Percentiles rank a stretch among this genome's conserved stretches.
phyloP scores from a whole-genome alignment of 2,888 invertebrate species.

The Nephrotoma guestfalica region DNA sequence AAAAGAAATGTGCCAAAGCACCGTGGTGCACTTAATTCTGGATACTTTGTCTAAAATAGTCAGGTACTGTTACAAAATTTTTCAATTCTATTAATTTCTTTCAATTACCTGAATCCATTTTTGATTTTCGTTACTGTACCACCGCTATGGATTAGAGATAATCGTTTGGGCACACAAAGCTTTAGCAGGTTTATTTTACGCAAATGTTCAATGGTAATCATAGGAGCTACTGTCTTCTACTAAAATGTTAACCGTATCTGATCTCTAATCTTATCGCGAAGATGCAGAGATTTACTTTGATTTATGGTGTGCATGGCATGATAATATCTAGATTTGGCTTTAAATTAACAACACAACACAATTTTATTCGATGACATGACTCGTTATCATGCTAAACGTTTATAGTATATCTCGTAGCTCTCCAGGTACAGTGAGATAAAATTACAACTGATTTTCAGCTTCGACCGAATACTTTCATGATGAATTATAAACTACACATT shows the following conservation, averaged over 20 bases:
- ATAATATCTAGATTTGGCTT: background rate
- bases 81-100: too few relatives aligned
- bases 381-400: background rate
- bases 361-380: background rate
- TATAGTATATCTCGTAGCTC: background rate
- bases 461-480: background rate
- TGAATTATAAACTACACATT: background rate
- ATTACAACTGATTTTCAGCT: background rate
- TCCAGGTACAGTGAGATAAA: background rate
- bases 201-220: background rate
- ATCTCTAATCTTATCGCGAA: background rate
- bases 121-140: background rate
- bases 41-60: too few relatives aligned
- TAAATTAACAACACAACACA: background rate
- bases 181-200: background rate
- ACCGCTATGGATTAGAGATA: background rate
- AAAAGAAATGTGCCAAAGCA: constrained; percentile 49
- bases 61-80: too few relatives aligned
- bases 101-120: background rate
- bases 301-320: background rate
- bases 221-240: background rate
- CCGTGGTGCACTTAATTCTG: constrained; percentile 17
- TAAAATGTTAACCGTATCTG: background rate
- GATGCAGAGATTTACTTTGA: background rate
- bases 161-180: background rate